Evolutionary conservation across 1,140 invertebrate genomes (phyloP).

Genomic region (Microvelia longipes): DNA sequence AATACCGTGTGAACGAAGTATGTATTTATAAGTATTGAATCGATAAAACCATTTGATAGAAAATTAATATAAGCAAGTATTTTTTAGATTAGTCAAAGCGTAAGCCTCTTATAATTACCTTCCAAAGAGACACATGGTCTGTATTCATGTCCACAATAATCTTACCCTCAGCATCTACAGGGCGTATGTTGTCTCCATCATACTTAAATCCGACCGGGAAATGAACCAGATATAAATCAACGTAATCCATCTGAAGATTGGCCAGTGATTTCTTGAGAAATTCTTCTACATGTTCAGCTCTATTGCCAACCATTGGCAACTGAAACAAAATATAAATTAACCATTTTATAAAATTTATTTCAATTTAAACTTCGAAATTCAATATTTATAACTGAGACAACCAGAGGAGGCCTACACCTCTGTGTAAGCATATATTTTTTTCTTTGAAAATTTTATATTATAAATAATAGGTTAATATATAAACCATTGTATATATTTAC

Average conservation of each 20-base stretch:
- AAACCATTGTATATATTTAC: too few relatives aligned
- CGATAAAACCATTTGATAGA: not conserved
- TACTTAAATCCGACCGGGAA: conserved; percentile 29
- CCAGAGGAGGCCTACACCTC: too few relatives aligned
- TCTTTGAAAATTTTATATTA: too few relatives aligned
- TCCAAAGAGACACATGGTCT: conserved; percentile 33
- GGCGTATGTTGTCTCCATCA: conserved; percentile 11
- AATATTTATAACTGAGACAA: conserved; percentile 19
- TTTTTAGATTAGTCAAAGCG: too few relatives aligned
- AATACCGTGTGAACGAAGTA: not conserved
- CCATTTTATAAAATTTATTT: not conserved
- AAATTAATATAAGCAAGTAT: not conserved
- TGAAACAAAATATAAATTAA: conserved; percentile 13
- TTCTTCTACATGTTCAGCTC: conserved; percentile 37
- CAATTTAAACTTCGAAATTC: not conserved
- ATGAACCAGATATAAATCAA: conserved; percentile 55
- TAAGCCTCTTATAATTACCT: too few relatives aligned
- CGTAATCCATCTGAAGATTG: conserved; percentile 42
- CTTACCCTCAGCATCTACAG: conserved; percentile 28
- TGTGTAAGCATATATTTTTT: too few relatives aligned
- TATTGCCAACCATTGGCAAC: conserved; percentile 28
- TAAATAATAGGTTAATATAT: too few relatives aligned
- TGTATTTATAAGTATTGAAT: not conserved
- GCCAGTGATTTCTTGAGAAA: conserved; percentile 41
- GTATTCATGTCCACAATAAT: conserved; percentile 27